Percentiles rank a stretch among this genome's conserved stretches.
Conservation (phyloP, 2,797 vertebrate genomes). For the Apogon talboti region DNA sequence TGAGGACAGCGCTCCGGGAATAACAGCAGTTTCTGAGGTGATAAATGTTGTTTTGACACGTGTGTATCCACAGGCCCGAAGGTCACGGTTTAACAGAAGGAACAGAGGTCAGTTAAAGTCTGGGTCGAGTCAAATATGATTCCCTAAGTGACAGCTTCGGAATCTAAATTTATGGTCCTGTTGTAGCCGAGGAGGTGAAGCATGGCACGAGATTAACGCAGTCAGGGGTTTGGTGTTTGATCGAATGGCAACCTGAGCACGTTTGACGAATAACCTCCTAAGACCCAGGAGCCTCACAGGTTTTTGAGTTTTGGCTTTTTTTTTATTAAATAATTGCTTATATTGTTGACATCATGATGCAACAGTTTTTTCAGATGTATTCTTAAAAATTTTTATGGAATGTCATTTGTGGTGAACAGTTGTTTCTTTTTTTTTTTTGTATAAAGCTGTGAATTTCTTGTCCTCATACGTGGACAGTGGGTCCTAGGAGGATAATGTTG, state of each 20-base stretch:
- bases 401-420: no score
- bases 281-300: no score
- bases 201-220: slow-evolving; percentile 6
- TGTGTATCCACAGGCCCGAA: slow-evolving; percentile 60
- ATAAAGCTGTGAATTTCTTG: no score
- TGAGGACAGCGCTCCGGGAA: slow-evolving; percentile 33
- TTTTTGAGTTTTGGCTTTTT: no score
- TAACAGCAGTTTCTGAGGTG: slow-evolving; percentile 51
- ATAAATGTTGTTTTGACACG: slow-evolving; percentile 78
- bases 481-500: no score
- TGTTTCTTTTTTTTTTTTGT: no score
- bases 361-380: no score
- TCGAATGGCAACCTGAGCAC: not conserved
- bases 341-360: no score
- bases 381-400: no score
- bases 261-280: not conserved
- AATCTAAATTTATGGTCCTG: slow-evolving; percentile 34
- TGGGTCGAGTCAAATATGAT: slow-evolving; percentile 69
- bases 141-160: slow-evolving; percentile 48
- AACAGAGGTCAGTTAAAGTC: slow-evolving; percentile 54
- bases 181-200: slow-evolving; percentile 14
- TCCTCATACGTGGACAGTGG: no score
- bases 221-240: slow-evolving; percentile 9
- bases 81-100: slow-evolving; percentile 64
- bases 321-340: no score